Base-by-base conservation (phyloP, 1,140 invertebrate genomes). In the Lucilia sericata region DNA sequence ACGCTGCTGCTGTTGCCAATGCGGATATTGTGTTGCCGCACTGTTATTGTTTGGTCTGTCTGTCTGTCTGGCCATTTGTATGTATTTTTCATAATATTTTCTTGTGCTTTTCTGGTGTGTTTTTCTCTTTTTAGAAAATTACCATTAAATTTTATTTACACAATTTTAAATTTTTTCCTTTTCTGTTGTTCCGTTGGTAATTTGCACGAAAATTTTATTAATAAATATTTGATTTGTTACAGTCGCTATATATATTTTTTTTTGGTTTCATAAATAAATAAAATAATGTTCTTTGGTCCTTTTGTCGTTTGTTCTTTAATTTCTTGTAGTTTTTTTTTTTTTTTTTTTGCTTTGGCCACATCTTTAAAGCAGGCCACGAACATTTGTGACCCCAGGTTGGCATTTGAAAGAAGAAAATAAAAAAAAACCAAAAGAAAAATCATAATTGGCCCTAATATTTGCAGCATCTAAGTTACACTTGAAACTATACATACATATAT, bases 201-300 rank as follows among this genome's bases (percentile, higher is more conserved):
- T 80, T 80, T 78, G 51, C 65, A 49, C 9, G 75, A 80, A 80
- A 51, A 51, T 80, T 80, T 80, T 21, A 51, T 80, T 80, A 80
- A 80, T 80, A 80, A 80, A 80, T 80, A 80, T 80, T 80, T 80
- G 76, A 80, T 80, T 80, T 80, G 42, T 47, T 78, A 25, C 5
- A 60, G 14, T n/a, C 55, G 55, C 19, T 10, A 4, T 65, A 19
- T n/a, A 30, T 30, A 30, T 30, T 17, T 17, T 13, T 14, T 55
- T n/a, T 55, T 55, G 13, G n/a, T 25, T 70, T 12, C 19, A 70
- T 70, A 70, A 70, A 70, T 70, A 70, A 70, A 70, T 70, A 70
- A 70, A 8, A 70, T 12, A 70, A 21, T n/a, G n/a, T 60, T 60
- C 17, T 60, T 60, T 8, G 5, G 42, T 42, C 2, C 12, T 55